Evolutionary conservation across 2,888 invertebrate species (phyloP), one percentile per base, ranked within the genome.

Genomic region (Epinotia ramella): DNA sequence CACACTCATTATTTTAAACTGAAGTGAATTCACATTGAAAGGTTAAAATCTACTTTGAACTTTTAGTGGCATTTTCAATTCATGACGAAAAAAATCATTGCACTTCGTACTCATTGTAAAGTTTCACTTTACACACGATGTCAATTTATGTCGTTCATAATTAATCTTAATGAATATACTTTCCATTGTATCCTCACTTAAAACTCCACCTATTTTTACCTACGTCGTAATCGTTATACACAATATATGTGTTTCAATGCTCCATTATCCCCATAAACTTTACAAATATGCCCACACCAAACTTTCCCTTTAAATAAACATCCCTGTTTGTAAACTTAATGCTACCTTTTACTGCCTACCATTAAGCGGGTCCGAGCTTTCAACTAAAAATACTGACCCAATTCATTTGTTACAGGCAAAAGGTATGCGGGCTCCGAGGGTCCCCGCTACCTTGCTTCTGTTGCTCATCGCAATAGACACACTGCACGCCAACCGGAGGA

Each of bases 381-480:
- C 24, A 65, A 66, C 59, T 71, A 33, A 56, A 49, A 40, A 40
- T 53, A 59, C 53, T 76, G 70, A 76, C 60, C 70, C 7, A 40
- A 62, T 81, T 81, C 77, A 76, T 83, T 90, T 89, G 89, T 92
- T 91, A 56, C 92, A 94, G 94, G 90, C 90, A 87, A 88, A 86
- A 93, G 93, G 92, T 89, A 94, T 94, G 94, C 93, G 94, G 93
- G 91, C 91, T 89, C 89, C 87, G 81, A 92, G 87, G 88, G 84
- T 91, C 83, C 93, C 93, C 90, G 94, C 93, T 90, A 89, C 94
- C 90, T 91, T 94, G 91, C 89, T 93, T 84, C 91, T 94, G 87
- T 89, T 94, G 90, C 92, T 94, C 40, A 87, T 94, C 65, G 92
- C 91, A 89, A 91, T 93, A 89, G 91, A 93, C 84, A 91, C 93